Percentiles rank a stretch among this genome's conserved stretches.
Evolutionary conservation across 2,113 vertebrate genomes (phyloP).

Genomic region (Baryphthengus martii): DNA sequence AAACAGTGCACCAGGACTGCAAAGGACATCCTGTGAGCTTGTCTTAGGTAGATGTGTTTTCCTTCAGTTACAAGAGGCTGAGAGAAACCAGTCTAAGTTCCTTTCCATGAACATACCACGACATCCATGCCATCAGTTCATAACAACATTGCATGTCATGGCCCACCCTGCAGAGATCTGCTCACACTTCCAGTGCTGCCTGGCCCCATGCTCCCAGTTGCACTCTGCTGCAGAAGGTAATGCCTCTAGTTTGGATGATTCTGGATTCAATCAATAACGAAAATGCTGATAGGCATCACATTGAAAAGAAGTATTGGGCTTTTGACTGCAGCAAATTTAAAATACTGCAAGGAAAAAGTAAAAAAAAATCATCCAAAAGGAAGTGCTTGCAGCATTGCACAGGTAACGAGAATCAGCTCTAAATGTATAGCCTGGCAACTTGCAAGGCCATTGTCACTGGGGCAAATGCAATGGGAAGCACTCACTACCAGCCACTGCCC

Average conservation of each 20-base stretch:
- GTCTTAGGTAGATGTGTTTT: neutral
- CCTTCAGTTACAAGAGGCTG: neutral
- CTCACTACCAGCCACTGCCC: neutral
- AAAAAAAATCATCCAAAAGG: neutral
- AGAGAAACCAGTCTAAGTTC: neutral
- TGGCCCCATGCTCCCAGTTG: neutral
- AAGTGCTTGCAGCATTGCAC: neutral
- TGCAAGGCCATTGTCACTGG: fast-evolving
- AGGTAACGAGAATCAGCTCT: neutral
- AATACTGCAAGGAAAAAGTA: neutral
- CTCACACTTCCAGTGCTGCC: neutral
- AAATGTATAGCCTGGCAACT: neutral
- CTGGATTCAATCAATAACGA: neutral
- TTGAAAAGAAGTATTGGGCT: neutral
- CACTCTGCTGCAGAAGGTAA: neutral
- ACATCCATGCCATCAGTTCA: neutral
- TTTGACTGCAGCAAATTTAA: neutral
- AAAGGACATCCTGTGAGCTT: neutral
- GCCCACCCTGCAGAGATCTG: neutral
- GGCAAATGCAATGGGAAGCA: neutral
- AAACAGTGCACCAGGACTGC: neutral
- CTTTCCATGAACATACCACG: neutral
- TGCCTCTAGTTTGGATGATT: neutral
- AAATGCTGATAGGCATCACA: neutral
- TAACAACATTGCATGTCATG: neutral